phyloP scores from a whole-genome alignment of 2,888 invertebrate genomes.

The Pinctada fucata region DNA sequence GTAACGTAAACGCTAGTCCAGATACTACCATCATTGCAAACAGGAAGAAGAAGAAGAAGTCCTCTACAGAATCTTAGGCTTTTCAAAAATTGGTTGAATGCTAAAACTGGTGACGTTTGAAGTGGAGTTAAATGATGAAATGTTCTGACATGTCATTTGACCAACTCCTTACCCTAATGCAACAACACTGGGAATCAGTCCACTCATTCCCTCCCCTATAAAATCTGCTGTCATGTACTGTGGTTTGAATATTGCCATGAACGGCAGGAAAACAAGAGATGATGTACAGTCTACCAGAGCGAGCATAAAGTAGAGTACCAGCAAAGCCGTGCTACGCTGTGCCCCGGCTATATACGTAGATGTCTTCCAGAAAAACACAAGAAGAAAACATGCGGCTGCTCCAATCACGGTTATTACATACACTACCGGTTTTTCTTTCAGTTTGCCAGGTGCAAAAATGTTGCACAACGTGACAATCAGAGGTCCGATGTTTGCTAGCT shows the following conservation, averaged over 20 bases:
- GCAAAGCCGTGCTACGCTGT: conserved; percentile 77
- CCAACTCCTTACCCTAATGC: conserved; percentile 88
- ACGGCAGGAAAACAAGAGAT: conserved; percentile 91
- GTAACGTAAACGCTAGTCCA: conserved; percentile 82
- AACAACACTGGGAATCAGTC: conserved; percentile 87
- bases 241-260: conserved; percentile 84
- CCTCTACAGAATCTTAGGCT: conserved; percentile 83
- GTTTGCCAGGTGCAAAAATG: conserved; percentile 32
- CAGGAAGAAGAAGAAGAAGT: conserved; percentile 85
- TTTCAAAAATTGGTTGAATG: conserved; percentile 66
- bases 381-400: conserved; percentile 75
- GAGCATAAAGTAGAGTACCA: conserved; percentile 83
- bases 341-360: conserved; percentile 79
- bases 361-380: conserved; percentile 79
- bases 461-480: conserved; percentile 75
- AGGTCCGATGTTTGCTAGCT: conserved; percentile 89
- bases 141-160: conserved; percentile 59
- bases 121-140: conserved; percentile 68
- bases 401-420: conserved; percentile 78
- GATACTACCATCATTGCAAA: conserved; percentile 83
- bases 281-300: conserved; percentile 90
- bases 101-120: conserved; percentile 70
- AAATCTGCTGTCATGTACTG: conserved; percentile 88
- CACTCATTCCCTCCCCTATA: conserved; percentile 78
- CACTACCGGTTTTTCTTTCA: conserved; percentile 76